phyloP scores from a whole-genome alignment of 2,888 invertebrate species.

The Ophraella communa region DNA sequence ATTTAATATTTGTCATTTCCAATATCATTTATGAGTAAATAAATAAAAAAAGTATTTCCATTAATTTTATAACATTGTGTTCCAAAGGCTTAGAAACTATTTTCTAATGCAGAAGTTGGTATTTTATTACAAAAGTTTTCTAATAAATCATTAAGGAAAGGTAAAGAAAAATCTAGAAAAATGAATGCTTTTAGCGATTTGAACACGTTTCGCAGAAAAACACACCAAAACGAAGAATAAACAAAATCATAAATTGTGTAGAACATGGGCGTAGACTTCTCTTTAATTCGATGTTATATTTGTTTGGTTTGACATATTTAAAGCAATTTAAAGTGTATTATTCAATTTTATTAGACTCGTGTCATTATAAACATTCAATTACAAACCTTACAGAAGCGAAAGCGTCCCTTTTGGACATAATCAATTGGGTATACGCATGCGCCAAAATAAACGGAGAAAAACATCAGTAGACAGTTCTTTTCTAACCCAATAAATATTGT shows the following conservation, averaged over 20 bases:
- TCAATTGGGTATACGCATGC: too few relatives aligned
- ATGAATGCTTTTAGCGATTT: constrained; percentile 21
- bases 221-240: constrained; percentile 23
- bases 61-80: background rate
- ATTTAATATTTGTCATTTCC: background rate
- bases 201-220: constrained; percentile 12
- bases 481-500: too few relatives aligned
- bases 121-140: constrained; percentile 16
- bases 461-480: too few relatives aligned
- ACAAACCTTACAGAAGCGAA: too few relatives aligned
- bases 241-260: constrained; percentile 29
- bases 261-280: background rate
- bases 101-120: background rate
- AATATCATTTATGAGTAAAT: too few relatives aligned
- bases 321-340: too few relatives aligned
- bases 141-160: constrained; percentile 11
- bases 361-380: too few relatives aligned
- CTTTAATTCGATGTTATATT: background rate
- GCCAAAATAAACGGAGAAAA: too few relatives aligned
- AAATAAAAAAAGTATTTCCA: background rate
- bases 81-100: background rate
- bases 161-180: constrained; percentile 17
- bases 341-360: too few relatives aligned
- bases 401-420: too few relatives aligned
- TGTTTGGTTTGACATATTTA: background rate